These are phyloP conservation scores for Portevinia maculata DNA, from an alignment of 2,888 invertebrate species.

Conservation along the genomic window DNA sequence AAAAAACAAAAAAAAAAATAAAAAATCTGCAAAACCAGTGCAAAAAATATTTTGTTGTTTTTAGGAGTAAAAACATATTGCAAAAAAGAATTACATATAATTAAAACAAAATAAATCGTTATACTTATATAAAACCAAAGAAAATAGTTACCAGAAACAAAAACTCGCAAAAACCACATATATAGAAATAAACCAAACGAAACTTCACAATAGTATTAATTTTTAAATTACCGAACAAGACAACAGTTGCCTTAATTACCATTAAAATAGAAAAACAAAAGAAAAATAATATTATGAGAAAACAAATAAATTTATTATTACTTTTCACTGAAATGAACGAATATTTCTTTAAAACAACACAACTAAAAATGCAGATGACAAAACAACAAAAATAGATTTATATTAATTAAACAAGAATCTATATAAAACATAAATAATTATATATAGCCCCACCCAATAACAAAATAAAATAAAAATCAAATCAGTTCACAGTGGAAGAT, in stretches of 20 bases:
- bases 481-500: conserved; percentile 70
- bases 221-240: conserved; percentile 74
- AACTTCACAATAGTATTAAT: conserved; percentile 73
- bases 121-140: conserved; percentile 59
- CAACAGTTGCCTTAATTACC: conserved; percentile 74
- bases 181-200: conserved; percentile 74
- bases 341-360: conserved; percentile 69
- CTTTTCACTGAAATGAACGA: conserved; percentile 69
- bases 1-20: conserved; percentile 51
- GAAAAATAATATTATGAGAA: conserved; percentile 16
- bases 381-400: conserved; percentile 65
- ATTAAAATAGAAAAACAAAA: conserved; percentile 64
- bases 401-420: conserved; percentile 69
- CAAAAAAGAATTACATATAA: conserved; percentile 64
- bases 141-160: conserved; percentile 72
- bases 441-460: conserved; percentile 73
- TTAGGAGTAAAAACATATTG: conserved; percentile 72
- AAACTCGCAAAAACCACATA: conserved; percentile 72
- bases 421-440: conserved; percentile 53
- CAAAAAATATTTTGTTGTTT: conserved; percentile 74
- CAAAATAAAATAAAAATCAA: conserved; percentile 63
- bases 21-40: conserved; percentile 67
- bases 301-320: conserved; percentile 60
- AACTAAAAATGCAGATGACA: conserved; percentile 56
- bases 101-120: conserved; percentile 73